Evolutionary conservation across 2,113 vertebrate genomes (phyloP).

Genomic region (Sula dactylatra): DNA sequence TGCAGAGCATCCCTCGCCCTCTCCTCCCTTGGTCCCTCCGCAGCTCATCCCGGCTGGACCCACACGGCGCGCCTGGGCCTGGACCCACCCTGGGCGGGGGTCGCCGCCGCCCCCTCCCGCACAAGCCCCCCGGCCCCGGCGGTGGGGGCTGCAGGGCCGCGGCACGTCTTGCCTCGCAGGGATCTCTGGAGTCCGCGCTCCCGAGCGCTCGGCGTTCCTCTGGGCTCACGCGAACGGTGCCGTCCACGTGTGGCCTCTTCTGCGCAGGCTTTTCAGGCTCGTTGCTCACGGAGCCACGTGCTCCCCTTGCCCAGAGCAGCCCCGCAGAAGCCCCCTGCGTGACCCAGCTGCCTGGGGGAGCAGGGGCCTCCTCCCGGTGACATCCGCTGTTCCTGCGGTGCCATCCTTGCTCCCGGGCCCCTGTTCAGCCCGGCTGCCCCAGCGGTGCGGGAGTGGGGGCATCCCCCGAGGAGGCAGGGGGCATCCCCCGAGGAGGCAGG

Average conservation of each 20-base stretch:
- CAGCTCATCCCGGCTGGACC: too few species aligned
- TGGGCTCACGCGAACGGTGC: rapidly evolving
- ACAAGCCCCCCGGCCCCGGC: background rate
- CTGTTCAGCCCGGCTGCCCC: background rate
- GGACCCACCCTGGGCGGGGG: background rate
- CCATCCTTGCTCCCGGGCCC: background rate
- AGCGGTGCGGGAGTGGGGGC: too few species aligned
- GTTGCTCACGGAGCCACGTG: rapidly evolving
- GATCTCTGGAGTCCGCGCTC: background rate
- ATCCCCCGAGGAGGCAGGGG: too few species aligned
- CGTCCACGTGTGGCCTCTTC: background rate
- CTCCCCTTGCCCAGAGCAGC: background rate
- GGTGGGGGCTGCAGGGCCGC: background rate
- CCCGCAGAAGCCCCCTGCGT: too few species aligned
- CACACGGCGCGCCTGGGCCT: too few species aligned
- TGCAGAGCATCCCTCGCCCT: too few species aligned
- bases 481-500: too few species aligned
- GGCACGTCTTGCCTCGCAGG: background rate
- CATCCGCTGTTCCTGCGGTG: background rate
- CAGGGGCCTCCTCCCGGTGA: too few species aligned
- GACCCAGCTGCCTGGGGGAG: background rate
- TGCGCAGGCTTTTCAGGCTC: background rate
- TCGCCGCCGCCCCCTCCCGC: too few species aligned
- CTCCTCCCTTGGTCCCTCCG: background rate
- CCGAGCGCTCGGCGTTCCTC: background rate